These are phyloP conservation scores for Dysmachus trigonus DNA, from an alignment of 2,888 invertebrate species.

Conservation along the genomic window DNA sequence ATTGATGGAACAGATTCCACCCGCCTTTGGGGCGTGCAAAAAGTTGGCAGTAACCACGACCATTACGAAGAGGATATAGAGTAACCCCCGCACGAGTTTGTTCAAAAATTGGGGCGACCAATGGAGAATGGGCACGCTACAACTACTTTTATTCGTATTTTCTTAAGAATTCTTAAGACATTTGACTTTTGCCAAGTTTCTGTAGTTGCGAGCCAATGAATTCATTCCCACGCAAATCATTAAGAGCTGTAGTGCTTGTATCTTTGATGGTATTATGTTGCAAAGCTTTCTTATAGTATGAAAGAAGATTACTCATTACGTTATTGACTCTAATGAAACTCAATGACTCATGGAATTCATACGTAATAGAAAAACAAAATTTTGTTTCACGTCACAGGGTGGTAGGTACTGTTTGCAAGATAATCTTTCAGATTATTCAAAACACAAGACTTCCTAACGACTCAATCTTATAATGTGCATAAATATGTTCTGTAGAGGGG, in stretches of 20 bases:
- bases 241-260: not conserved
- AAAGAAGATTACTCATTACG: not conserved
- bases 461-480: no score
- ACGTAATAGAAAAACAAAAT: not conserved
- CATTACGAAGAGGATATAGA: not conserved
- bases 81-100: not conserved
- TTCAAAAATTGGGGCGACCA: not conserved
- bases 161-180: not conserved
- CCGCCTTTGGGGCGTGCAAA: not conserved
- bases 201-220: constrained; percentile 20
- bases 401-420: no score
- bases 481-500: no score
- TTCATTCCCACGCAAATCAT: constrained; percentile 41
- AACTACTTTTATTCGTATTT: not conserved
- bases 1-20: not conserved
- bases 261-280: constrained; percentile 6
- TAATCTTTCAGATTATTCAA: not conserved
- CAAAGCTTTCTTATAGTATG: not conserved
- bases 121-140: not conserved
- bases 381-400: not conserved
- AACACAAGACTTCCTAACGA: no score
- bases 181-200: constrained; percentile 34
- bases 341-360: not conserved
- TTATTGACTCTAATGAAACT: not conserved
- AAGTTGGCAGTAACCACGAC: not conserved